Evolutionary conservation across 2,113 vertebrate genomes (phyloP), one percentile per base, ranked within the genome.

Genomic region (Megaceryle maxima): DNA sequence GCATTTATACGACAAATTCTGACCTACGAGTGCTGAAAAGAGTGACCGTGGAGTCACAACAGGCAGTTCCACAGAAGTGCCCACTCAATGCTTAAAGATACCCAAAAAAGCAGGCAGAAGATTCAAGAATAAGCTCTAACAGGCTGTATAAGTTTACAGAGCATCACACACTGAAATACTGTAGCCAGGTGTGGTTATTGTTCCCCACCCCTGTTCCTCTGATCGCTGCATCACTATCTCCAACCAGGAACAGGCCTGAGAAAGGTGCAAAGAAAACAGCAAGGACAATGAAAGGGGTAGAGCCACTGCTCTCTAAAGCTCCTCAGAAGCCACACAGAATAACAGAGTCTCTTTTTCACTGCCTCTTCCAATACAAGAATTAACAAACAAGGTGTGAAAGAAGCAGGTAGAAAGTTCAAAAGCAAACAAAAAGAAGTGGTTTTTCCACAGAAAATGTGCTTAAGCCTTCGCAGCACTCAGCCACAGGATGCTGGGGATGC

Each of bases 401-500:
- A 79, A 87, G 70, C 66, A 87, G 62, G 73, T 78, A 88, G 56
- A 60, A 94, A 89, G 57, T 68, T 89, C 22, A 89, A 92, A 95
- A 94, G 46, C 82, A 96, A 97, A 93, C 82, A 85, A 91, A 70
- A 85, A 46, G 14, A 83, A 88, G 92, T 80, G 79, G 1, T 33
- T 69, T 72, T 77, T 88, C 75, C 94, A 90, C 90, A 86, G 48
- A 41, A 79, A 68, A 85, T 57, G 26, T 62, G 53, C 83, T 88
- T 57, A 79, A 83, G 44, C 53, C 76, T 78, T 53, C 48, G 13
- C 22, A 75, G 33, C 84, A 72, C 70, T 96, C 67, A 62, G 70
- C 62, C 84, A 87, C 94, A 95, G 89, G 94, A 97, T 85, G 81
- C 19, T 94, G 81, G 79, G 89, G 89, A 97, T 94, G 87, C 93